Percentiles rank a stretch among this genome's conserved stretches.
Evolutionary conservation across 1,140 invertebrate species (phyloP).

Genomic region (Temnothorax nylanderi): DNA sequence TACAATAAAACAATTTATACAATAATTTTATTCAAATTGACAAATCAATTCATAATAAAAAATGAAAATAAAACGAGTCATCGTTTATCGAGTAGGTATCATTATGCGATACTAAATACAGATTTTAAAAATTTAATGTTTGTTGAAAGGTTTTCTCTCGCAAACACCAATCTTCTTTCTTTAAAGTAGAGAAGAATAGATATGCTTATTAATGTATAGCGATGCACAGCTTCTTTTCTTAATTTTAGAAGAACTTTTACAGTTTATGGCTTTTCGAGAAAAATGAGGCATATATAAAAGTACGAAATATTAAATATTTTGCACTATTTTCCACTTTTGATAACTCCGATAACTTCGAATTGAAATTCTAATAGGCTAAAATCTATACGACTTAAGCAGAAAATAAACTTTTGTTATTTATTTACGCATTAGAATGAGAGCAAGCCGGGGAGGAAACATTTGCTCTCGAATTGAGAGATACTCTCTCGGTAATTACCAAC

Average conservation of each 20-base stretch:
- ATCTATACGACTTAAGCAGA: background rate
- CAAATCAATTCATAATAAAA: background rate
- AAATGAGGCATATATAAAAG: background rate
- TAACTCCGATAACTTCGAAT: background rate
- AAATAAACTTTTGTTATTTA: slow-evolving; percentile 19
- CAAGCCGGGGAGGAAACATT: background rate
- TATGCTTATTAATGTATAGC: background rate
- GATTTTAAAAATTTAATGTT: background rate
- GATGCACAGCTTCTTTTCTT: background rate
- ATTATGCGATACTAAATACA: background rate
- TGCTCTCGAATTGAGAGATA: slow-evolving; percentile 25
- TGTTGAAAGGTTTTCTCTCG: background rate
- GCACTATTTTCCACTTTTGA: background rate
- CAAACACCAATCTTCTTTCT: background rate
- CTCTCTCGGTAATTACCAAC: slow-evolving; percentile 34
- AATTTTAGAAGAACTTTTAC: background rate
- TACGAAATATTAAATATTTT: background rate
- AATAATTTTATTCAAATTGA: background rate
- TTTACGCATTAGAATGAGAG: slow-evolving; percentile 28
- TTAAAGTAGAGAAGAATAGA: background rate
- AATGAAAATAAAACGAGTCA: background rate
- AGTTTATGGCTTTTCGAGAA: background rate
- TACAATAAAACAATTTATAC: background rate
- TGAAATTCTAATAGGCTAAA: slow-evolving; percentile 4
- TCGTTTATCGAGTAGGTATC: too few relatives aligned